Base-by-base conservation (phyloP, 2,888 invertebrate species). In the Spatulosminthurus flaviceps region DNA sequence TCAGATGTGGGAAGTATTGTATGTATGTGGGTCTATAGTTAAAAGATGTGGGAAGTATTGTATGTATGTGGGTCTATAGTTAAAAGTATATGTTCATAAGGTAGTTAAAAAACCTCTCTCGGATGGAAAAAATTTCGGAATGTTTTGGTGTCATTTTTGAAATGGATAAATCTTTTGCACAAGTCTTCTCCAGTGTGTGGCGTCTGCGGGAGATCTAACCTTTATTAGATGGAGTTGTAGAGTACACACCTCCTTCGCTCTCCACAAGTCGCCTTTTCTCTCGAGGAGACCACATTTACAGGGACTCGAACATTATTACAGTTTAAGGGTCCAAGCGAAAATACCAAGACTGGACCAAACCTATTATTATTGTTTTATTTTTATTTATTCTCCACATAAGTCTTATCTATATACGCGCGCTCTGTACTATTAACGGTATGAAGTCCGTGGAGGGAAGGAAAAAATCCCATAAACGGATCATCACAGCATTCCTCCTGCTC, bases 301-400 rank as follows among this genome's bases (percentile, higher is more conserved):
- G 1, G 51, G 16, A 51, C 16, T n/a, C n/a, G 51, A 11, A 51
- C n/a, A 51, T 64, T 19, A n/a, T 34, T 11, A 29, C 7, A 41
- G 70, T 34, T n/a, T 24, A 29, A 73, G 21, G 60, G 51, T 13
- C 0, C 22, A 19, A 51, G 67, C 67, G 51, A 76, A 76, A 76
- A 76, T 76, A 66, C 67, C 71, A 71, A 71, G 22, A 66, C 64
- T 64, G 24, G 67, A 64, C 64, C 29, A 64, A 76, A 76, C 67
- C 66, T 67, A 67, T 43, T 26, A 76, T 67, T 67, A 76, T 67
- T 76, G 69, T 76, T 76, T 76, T 76, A 76, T 76, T 76, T 76
- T 67, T 76, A 76, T 76, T 66, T 66, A 76, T 74, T 74, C 74
- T 74, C 34, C 34, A 34, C 34, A 34, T 34, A 34, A 34, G 34